These are phyloP conservation scores for Tiaroga cobitis DNA, from an alignment of 2,797 vertebrate genomes.

Conservation along the genomic window DNA sequence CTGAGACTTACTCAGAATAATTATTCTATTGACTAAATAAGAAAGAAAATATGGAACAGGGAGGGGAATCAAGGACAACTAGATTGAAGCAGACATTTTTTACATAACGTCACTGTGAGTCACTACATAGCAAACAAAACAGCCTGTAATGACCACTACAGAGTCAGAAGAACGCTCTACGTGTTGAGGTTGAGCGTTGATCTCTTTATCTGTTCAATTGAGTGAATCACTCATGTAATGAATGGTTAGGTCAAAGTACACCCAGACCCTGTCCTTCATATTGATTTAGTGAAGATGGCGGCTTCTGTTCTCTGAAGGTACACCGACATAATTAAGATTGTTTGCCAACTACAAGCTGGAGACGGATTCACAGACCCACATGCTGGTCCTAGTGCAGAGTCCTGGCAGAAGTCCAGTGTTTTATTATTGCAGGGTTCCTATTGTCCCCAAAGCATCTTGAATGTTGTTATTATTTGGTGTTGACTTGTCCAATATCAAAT, in stretches of 20 bases:
- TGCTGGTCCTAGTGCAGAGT: background rate
- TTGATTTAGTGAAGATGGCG: background rate
- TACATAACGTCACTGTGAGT: constrained; percentile 36
- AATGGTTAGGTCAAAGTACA: constrained; percentile 51
- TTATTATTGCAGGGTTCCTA: background rate
- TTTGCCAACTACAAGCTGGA: background rate
- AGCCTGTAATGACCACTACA: background rate
- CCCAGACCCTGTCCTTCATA: background rate
- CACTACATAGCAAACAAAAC: constrained; percentile 10
- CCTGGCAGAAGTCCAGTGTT: background rate
- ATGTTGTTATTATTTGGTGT: background rate
- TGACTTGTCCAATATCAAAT: background rate
- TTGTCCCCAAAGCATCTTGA: background rate
- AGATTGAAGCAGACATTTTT: constrained; percentile 23
- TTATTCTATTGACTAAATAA: constrained; percentile 11
- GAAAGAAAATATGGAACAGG: constrained; percentile 10
- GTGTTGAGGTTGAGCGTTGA: constrained; percentile 14
- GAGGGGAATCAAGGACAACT: constrained; percentile 10
- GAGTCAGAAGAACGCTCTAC: background rate
- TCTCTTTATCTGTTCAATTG: constrained; percentile 37
- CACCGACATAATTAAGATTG: background rate
- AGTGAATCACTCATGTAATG: constrained; percentile 37
- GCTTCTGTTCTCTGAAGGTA: constrained; percentile 12
- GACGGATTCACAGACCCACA: background rate
- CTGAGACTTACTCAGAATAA: constrained; percentile 20